Percentiles rank a stretch among this genome's conserved stretches.
Conservation (phyloP, 1,140 invertebrate genomes). For the Sarcophaga bullata region DNA sequence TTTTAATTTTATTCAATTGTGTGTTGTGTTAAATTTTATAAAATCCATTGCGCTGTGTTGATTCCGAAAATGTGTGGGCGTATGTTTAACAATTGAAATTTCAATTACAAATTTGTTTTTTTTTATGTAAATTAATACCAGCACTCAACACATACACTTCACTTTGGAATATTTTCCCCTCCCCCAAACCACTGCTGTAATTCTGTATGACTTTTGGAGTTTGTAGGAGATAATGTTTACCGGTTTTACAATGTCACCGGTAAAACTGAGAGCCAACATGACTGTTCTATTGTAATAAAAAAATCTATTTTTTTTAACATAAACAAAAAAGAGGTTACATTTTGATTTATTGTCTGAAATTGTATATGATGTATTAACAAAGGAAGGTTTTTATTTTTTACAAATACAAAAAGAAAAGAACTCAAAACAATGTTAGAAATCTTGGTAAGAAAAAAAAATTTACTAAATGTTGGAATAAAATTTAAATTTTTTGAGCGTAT, state of each 20-base stretch:
- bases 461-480: too few relatives aligned
- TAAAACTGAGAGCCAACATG: background rate
- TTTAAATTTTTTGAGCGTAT: background rate
- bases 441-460: too few relatives aligned
- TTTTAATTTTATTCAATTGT: too few relatives aligned
- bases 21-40: too few relatives aligned
- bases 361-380: background rate
- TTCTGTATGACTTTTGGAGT: background rate
- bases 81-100: constrained; percentile 22
- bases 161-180: background rate
- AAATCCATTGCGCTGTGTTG: too few relatives aligned
- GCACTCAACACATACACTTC: background rate
- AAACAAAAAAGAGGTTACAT: background rate
- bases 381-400: background rate
- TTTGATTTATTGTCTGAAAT: constrained; percentile 16
- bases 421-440: too few relatives aligned
- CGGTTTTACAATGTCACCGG: background rate
- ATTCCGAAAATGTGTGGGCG: background rate
- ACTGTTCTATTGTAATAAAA: background rate
- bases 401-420: too few relatives aligned
- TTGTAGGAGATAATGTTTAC: background rate
- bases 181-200: background rate
- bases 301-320: background rate
- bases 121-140: constrained; percentile 8
- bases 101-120: constrained; percentile 7